A percentile compares a stretch with the other conserved stretches of the same genome.
These are phyloP conservation scores for Rhinogobio ventralis DNA, from an alignment of 2,797 vertebrate genomes.

Conservation along the genomic window DNA sequence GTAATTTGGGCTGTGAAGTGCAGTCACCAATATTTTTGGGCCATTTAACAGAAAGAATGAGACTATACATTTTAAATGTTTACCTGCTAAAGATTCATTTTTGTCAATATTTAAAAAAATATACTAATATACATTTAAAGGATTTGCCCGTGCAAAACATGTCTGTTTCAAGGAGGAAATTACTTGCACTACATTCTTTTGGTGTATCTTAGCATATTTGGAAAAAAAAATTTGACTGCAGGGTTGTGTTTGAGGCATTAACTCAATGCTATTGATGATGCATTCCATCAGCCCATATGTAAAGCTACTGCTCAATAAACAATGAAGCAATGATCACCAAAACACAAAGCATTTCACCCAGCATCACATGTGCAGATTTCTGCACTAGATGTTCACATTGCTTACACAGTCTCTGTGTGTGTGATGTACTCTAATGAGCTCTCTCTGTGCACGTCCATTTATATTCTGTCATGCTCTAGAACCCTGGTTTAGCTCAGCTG, in stretches of 20 bases:
- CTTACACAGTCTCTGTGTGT: constrained; percentile 4
- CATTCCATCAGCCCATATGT: background rate
- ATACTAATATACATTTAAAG: constrained; percentile 1
- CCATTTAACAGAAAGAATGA: background rate
- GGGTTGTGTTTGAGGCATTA: background rate
- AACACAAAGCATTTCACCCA: background rate
- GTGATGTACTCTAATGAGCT: constrained; percentile 37
- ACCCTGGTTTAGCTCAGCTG: background rate
- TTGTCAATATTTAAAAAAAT: too few species aligned
- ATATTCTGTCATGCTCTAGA: background rate
- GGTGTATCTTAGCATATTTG: background rate
- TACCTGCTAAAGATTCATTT: background rate
- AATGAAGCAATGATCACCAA: background rate
- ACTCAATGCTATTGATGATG: background rate
- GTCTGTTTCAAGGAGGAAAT: constrained; percentile 4
- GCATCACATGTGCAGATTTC: background rate
- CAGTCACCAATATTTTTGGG: background rate
- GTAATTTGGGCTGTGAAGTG: background rate
- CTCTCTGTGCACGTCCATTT: constrained; percentile 14
- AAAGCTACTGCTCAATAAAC: constrained; percentile 1
- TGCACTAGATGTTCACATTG: constrained; percentile 3
- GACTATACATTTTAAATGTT: background rate
- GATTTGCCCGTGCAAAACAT: background rate
- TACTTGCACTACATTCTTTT: background rate
- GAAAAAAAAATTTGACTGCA: background rate